Conservation (phyloP, 2,888 invertebrate species). For the Onchidella celtica region DNA sequence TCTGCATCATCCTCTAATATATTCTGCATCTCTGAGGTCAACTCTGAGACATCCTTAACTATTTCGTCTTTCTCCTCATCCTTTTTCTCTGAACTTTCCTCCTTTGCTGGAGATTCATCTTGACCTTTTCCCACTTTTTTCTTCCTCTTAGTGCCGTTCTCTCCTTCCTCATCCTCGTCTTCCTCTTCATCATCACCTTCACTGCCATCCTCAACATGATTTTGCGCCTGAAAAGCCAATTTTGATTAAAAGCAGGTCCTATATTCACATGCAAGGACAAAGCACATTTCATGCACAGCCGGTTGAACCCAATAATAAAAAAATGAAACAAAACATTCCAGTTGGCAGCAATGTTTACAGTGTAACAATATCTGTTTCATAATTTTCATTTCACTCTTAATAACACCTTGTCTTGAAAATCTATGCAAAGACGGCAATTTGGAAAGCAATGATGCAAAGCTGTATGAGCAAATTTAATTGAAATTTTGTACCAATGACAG, state of each 20-base stretch:
- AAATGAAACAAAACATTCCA: too few relatives aligned
- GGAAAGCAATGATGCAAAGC: too few relatives aligned
- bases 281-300: background rate
- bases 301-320: too few relatives aligned
- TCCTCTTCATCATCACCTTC: constrained; percentile 47
- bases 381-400: too few relatives aligned
- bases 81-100: constrained; percentile 7
- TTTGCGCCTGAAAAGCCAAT: constrained; percentile 25
- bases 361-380: too few relatives aligned
- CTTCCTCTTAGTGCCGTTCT: background rate
- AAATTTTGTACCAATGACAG: too few relatives aligned
- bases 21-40: background rate
- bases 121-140: background rate
- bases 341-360: too few relatives aligned
- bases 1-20: background rate
- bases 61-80: background rate
- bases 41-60: background rate
- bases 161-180: constrained; percentile 13
- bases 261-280: background rate
- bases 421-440: too few relatives aligned
- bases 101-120: background rate
- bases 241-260: background rate
- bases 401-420: too few relatives aligned
- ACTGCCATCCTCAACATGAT: constrained; percentile 18
- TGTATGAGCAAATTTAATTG: too few relatives aligned